Evolutionary conservation across 2,113 vertebrate species (phyloP).

Genomic region (Lepidothrix coronata): DNA sequence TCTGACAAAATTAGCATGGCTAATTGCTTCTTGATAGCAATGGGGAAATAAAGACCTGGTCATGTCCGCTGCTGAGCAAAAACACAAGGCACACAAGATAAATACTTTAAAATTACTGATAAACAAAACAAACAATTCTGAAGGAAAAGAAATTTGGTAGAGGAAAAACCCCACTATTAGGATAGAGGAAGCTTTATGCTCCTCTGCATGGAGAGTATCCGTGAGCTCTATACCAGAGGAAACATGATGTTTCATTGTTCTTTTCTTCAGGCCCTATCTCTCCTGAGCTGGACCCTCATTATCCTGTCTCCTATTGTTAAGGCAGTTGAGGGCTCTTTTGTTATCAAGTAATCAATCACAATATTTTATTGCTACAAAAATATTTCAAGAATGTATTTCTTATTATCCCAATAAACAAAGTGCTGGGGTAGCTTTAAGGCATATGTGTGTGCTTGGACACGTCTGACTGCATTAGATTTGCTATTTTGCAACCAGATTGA

Average conservation of each 20-base stretch:
- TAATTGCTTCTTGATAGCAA: not conserved
- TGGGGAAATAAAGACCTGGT: not conserved
- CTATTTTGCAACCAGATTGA: not conserved
- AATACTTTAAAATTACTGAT: not conserved
- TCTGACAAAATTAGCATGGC: not conserved
- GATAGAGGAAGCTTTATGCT: not conserved
- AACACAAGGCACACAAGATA: not conserved
- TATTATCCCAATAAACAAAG: not conserved
- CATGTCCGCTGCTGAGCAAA: not conserved
- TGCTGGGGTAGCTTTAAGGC: rapidly evolving
- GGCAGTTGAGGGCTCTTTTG: not conserved
- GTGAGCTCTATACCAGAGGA: not conserved
- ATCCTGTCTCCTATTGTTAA: not conserved
- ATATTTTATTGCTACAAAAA: not conserved
- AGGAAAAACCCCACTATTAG: not conserved
- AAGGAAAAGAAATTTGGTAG: not conserved
- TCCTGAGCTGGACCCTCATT: not conserved
- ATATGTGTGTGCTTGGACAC: not conserved
- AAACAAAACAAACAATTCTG: not conserved
- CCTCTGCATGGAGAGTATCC: not conserved
- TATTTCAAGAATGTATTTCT: not conserved
- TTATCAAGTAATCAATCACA: not conserved
- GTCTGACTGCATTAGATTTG: not conserved
- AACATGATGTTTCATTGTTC: not conserved
- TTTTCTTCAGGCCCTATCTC: not conserved